Base-by-base conservation (phyloP, 2,888 invertebrate species). In the Lochmaea crataegi region DNA sequence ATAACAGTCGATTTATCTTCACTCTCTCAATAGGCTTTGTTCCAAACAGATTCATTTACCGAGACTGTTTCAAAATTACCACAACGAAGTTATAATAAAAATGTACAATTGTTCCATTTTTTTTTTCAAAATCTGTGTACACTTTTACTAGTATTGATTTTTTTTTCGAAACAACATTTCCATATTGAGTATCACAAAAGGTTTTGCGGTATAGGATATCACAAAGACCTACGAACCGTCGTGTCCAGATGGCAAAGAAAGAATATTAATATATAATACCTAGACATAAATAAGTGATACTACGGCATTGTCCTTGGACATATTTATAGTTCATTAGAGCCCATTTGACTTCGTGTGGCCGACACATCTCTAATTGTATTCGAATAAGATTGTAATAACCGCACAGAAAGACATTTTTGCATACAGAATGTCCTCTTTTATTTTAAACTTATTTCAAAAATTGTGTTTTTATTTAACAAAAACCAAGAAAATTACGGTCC, bases 301-400 rank as follows among this genome's bases (percentile, higher is more conserved):
- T 84, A 85, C 82, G 74, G 85, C 85, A 85, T 85, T 86, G 86
- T 85, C 83, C 81, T 18, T 69, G 75, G 82, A 85, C 84, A 86
- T 86, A 86, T 86, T 86, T 86, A 86, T 86, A 84, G 86, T 86
- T 86, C 86, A 86, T 86, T 86, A 86, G 85, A 81, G 83, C 26
- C 56, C 65, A 56, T 77, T 83, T 81, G 82, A 83, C 85, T 84
- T 83, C 81, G 82, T 83, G 85, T 85, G 86, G 85, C 84, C 85
- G 85, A 84, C 85, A 85, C 82, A 84, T 85, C 85, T 85, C 86
- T 86, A 86, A 86, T 86, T 86, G 86, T 86, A 83, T 82, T 85
- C 85, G 86, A 85, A 86, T 86, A 85, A 85, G 85, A 83, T 81
- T 82, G 84, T 85, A 86, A 86, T 85, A 86, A 83, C 84, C 83